Percentiles rank a stretch among this genome's conserved stretches.
Evolutionary conservation across 2,797 vertebrate genomes (phyloP).

Genomic region (Amazona ochrocephala): DNA sequence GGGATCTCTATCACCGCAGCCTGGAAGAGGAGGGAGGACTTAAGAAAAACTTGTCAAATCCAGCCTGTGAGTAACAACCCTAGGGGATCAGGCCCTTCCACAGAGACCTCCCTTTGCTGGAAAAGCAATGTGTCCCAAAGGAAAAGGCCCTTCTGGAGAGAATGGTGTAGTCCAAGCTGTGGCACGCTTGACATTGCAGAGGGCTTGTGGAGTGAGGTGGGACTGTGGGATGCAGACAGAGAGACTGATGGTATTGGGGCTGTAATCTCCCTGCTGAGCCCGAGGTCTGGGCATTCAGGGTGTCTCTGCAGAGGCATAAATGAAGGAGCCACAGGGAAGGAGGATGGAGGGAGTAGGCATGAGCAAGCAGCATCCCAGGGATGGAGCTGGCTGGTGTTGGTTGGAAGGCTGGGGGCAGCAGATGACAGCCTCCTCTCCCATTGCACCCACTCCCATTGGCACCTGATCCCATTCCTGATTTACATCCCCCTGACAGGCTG

Average conservation of each 20-base stretch:
- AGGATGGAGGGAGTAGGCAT: accelerated
- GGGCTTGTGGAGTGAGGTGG: neutral
- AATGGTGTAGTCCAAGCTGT: neutral
- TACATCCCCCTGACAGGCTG: neutral
- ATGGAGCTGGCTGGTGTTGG: neutral
- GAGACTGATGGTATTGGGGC: neutral
- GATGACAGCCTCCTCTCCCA: neutral
- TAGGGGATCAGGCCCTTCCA: neutral
- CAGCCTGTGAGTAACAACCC: constrained; percentile 84
- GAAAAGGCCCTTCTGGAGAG: neutral
- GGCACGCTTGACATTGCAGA: neutral
- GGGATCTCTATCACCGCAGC: constrained; percentile 84
- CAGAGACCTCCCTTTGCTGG: neutral
- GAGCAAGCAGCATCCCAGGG: neutral
- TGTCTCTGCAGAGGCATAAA: neutral
- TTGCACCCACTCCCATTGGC: neutral
- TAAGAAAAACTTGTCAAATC: constrained; percentile 87
- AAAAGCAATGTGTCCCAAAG: neutral
- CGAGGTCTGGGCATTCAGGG: accelerated
- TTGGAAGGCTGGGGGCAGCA: neutral
- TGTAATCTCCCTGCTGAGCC: neutral
- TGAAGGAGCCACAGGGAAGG: accelerated
- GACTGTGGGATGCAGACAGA: neutral
- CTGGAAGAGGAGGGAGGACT: constrained; percentile 88
- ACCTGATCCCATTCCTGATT: neutral